Percentiles rank a stretch among this genome's conserved stretches.
Conservation (phyloP, 2,113 vertebrate species). For the Excalfactoria chinensis region DNA sequence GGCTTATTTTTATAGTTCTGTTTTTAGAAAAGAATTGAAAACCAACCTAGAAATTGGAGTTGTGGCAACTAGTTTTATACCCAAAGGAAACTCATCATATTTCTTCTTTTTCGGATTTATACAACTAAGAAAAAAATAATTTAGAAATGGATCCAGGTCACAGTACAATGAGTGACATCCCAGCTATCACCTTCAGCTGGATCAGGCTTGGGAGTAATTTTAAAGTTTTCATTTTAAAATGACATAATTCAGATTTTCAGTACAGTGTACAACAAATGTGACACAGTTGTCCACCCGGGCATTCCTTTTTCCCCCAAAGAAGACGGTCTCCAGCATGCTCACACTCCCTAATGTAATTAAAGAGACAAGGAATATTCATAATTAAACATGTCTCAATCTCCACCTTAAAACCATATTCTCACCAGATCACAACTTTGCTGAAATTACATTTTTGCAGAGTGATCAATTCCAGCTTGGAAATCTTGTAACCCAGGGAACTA, state of each 20-base stretch:
- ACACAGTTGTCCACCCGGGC: not conserved
- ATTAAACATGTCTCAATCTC: not conserved
- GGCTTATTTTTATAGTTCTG: slow-evolving; percentile 23
- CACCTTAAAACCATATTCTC: not conserved
- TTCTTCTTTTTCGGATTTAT: slow-evolving; percentile 10
- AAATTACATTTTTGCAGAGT: not conserved
- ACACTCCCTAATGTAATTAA: not conserved
- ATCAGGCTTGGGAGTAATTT: not conserved
- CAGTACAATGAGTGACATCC: not conserved
- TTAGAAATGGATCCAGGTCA: not conserved
- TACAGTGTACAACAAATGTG: not conserved
- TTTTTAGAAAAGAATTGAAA: slow-evolving; percentile 18
- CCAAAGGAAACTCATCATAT: not conserved
- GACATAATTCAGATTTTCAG: not conserved
- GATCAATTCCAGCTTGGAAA: not conserved
- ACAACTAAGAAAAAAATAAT: not conserved
- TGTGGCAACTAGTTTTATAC: slow-evolving; percentile 48
- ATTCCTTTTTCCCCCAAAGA: not conserved
- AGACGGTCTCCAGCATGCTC: not conserved
- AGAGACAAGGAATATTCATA: not conserved
- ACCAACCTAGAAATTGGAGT: not conserved
- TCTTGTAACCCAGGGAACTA: not conserved
- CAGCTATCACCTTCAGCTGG: not conserved
- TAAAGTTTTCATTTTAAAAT: not conserved
- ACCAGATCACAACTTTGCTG: not conserved